Base-by-base conservation (phyloP, 2,888 invertebrate species). In the Nemotelus nigrinus region DNA sequence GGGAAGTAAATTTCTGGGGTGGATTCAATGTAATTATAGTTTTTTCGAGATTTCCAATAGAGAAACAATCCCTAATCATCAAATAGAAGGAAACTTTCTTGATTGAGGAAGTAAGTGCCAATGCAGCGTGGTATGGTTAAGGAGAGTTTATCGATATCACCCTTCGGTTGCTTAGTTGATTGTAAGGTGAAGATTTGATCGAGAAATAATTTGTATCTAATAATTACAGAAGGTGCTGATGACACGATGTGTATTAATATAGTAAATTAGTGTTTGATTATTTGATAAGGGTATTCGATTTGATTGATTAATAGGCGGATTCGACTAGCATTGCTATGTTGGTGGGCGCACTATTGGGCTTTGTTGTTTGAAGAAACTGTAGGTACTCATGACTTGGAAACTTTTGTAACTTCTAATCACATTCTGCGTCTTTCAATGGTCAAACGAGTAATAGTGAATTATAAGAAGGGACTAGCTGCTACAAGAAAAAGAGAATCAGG, bases 1-100 rank as follows among this genome's bases (percentile, higher is more conserved):
- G 76, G 71, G 78, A 79, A 80, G 78, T 78, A 77, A 80, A 79
- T 77, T 80, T 58, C 65, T 70, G 65, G 80, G 80, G 80, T 80
- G 60, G 78, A 76, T 67, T 78, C 74, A 67, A 77, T 74, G 77
- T 79, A 79, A 79, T 79, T 79, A 78, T 75, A 50, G 55, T 68
- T 76, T 60, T 68, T 71, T 75, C 25, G 25, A 25, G 25, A 25
- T 25, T 25, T 25, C 25, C 25, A 25, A 25, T 25, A 25, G 25
- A 25, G 25, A 25, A 25, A 25, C 25, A 25, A 25, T 25, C 25
- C 8, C 47, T 41, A 43, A 70, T 25, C 25, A 25, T 39, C 39
- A n/a, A 70, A 53, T 44, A 70, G 47, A 39, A 41, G 25, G 7
- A 55, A 5, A 8, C 47, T 70, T 53, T 39, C 47, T 25, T 25